Evolutionary conservation across 1,140 invertebrate genomes (phyloP).

Genomic region (Araneus ventricosus): DNA sequence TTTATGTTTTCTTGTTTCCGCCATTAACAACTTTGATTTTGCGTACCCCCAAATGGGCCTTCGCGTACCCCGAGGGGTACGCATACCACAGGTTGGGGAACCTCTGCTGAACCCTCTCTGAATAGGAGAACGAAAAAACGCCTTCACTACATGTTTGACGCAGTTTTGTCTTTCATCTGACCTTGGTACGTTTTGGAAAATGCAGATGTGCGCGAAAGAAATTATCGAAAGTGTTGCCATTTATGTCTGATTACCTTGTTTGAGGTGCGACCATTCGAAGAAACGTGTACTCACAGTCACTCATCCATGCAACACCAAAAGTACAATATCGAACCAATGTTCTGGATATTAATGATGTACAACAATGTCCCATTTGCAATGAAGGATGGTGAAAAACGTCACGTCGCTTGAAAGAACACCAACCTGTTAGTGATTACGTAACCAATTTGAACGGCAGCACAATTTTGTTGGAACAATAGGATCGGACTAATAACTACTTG

Average conservation of each 20-base stretch:
- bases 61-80: too few species aligned
- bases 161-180: too few species aligned
- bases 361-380: neutral
- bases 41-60: too few species aligned
- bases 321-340: neutral
- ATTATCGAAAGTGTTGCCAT: neutral
- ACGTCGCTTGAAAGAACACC: neutral
- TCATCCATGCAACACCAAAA: neutral
- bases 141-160: neutral
- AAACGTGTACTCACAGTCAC: neutral
- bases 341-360: conserved; percentile 26
- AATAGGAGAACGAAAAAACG: neutral
- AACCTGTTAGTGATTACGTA: neutral
- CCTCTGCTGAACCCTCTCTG: too few species aligned
- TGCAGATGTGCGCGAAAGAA: neutral
- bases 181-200: neutral
- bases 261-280: neutral
- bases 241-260: neutral
- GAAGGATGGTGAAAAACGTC: neutral
- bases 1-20: too few species aligned
- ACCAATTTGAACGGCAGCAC: neutral
- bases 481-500: neutral
- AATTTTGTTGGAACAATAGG: neutral
- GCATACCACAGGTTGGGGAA: too few species aligned
- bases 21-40: too few species aligned